phyloP scores from a whole-genome alignment of 2,888 invertebrate genomes.

The Polydrusus tereticollis region DNA sequence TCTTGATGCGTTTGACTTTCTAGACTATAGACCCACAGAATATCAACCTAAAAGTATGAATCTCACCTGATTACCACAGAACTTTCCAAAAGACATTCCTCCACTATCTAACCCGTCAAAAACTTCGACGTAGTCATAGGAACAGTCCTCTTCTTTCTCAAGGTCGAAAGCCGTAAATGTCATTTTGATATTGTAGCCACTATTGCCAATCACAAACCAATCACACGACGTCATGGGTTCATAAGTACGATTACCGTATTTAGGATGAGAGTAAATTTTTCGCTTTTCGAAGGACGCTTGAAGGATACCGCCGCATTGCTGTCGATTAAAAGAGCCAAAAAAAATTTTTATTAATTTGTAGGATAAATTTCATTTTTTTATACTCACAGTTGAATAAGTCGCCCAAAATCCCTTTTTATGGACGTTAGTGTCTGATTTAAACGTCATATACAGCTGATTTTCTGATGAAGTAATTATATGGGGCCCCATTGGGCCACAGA shows the following conservation, averaged over 20 bases:
- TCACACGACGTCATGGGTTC: slow-evolving; percentile 90
- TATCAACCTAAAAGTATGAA: neutral
- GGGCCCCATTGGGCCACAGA: slow-evolving; percentile 92
- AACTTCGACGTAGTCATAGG: slow-evolving; percentile 93
- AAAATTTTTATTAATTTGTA: neutral
- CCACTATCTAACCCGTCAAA: slow-evolving; percentile 87
- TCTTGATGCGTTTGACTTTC: too few species aligned
- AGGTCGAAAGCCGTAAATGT: slow-evolving; percentile 88
- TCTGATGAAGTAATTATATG: slow-evolving; percentile 87
- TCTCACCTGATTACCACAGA: slow-evolving; percentile 86
- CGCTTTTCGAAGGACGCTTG: slow-evolving; percentile 83
- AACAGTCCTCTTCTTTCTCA: slow-evolving; percentile 91
- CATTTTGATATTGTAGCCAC: slow-evolving; percentile 82
- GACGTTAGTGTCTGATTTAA: slow-evolving; percentile 94
- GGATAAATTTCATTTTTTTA: neutral
- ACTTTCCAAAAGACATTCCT: slow-evolving; percentile 83
- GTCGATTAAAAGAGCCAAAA: neutral
- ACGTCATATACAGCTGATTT: slow-evolving; percentile 92
- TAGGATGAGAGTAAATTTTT: slow-evolving; percentile 93
- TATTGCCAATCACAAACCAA: slow-evolving; percentile 90
- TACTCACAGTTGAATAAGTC: slow-evolving; percentile 84
- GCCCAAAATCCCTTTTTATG: slow-evolving; percentile 94
- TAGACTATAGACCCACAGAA: too few species aligned
- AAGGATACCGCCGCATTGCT: slow-evolving; percentile 86
- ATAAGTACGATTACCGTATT: slow-evolving; percentile 91